Evolutionary conservation across 1,140 invertebrate genomes (phyloP).

Genomic region (Hesperophylax magnus): DNA sequence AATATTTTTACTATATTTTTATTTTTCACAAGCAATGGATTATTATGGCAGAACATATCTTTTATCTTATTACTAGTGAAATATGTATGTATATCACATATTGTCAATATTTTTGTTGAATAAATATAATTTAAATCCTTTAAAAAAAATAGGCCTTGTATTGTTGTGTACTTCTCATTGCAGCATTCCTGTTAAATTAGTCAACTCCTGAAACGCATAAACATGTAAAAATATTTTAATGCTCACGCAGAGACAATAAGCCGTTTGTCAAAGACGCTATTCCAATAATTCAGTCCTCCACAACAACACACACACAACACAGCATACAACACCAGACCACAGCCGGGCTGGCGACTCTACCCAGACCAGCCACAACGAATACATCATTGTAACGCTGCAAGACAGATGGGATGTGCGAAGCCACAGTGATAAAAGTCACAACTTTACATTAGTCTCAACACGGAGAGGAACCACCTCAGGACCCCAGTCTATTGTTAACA

Average conservation of each 20-base stretch:
- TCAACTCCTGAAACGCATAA: not conserved
- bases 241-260: slow-evolving; percentile 22
- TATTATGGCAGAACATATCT: no score
- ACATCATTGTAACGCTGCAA: slow-evolving; percentile 22
- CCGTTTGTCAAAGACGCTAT: slow-evolving; percentile 23
- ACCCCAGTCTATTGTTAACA: slow-evolving; percentile 7
- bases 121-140: no score
- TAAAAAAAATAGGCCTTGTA: no score
- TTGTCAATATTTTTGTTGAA: no score
- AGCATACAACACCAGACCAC: not conserved
- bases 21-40: no score
- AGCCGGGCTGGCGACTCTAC: not conserved
- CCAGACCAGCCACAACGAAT: slow-evolving; percentile 9
- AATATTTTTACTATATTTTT: no score
- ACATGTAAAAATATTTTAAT: slow-evolving; percentile 21
- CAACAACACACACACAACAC: not conserved
- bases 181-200: no score
- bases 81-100: no score
- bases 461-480: not conserved
- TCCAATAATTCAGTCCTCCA: slow-evolving; percentile 37
- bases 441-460: slow-evolving; percentile 27
- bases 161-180: no score
- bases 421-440: slow-evolving; percentile 37
- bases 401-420: slow-evolving; percentile 22
- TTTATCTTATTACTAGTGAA: no score